Evolutionary conservation across 2,113 vertebrate species (phyloP), one percentile per base, ranked within the genome.

Genomic region (Anoura caudifer): DNA sequence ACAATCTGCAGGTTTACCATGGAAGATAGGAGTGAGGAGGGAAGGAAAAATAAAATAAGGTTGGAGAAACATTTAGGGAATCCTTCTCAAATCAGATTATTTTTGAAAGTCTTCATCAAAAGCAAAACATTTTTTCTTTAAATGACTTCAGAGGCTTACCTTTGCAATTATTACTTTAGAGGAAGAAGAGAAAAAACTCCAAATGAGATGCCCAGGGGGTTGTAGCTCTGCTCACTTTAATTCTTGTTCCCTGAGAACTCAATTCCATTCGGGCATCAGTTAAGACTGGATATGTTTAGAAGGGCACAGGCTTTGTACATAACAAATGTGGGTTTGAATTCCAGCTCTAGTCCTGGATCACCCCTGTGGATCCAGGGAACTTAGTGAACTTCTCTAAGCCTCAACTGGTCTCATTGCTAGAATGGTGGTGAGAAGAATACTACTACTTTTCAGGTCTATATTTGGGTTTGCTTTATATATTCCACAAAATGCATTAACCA

Each of bases 11-110:
- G 52, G 65, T 31, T 65, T 47, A 6, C 7, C 38, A 24, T 1
- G 0, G 70, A 84, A 36, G 28, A 24, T 15, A 12, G 69, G 43
- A 31, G 20, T 22, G 22, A 38, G 50, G 17, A 0, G 4, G 12
- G 41, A 31, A 26, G 10, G 16, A 54, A 75, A 70, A 93, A 69
- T 41, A 79, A 79, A 87, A 38, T 11, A 5, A 52, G 19, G 28
- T 3, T 50, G 38, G 77, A 76, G n/a, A 87, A 67, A 16, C 79
- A 95, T 54, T 1, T 22, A 24, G 41, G 83, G 19, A 45, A 33
- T 15, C n/a, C 91, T 77, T 54, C 81, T 69, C 45, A 67, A 92
- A 91, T 13, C 28, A 50, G 3, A 3, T 36, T 72, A 87, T 8
- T 85, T 45, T 41, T 56, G 14, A 47, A 9, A 56, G 3, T 59